A percentile compares a stretch with the other conserved stretches of the same genome.
These are phyloP conservation scores for Gymnopithys bicolor DNA, from an alignment of 2,797 vertebrate genomes.

Conservation along the genomic window DNA sequence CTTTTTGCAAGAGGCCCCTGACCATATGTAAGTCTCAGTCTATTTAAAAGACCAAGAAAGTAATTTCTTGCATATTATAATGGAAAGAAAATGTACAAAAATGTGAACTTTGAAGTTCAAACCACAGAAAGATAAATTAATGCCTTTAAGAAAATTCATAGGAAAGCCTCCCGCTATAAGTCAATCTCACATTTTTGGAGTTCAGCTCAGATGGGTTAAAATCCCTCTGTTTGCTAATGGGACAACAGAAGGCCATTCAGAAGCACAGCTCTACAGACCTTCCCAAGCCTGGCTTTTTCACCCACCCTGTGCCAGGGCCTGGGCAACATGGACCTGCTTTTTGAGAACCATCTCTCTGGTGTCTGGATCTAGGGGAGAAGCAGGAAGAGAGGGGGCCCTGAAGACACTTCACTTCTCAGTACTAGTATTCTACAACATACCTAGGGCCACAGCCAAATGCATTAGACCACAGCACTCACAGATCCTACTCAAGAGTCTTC, in stretches of 20 bases:
- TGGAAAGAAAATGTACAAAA: background rate
- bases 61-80: background rate
- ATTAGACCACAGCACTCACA: slow-evolving; percentile 51
- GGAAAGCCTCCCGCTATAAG: background rate
- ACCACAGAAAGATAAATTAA: background rate
- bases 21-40: background rate
- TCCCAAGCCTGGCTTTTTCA: background rate
- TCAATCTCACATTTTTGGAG: background rate
- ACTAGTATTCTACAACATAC: slow-evolving; percentile 3
- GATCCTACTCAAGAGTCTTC: slow-evolving; percentile 52
- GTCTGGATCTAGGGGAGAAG: background rate
- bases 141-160: slow-evolving; percentile 8
- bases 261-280: background rate
- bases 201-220: background rate
- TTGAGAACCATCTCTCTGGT: background rate
- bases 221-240: background rate
- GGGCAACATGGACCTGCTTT: background rate
- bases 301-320: background rate
- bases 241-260: background rate
- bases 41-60: slow-evolving; percentile 24
- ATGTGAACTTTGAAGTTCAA: slow-evolving; percentile 19
- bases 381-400: background rate
- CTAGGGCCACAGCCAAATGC: slow-evolving; percentile 60
- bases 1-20: background rate
- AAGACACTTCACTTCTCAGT: slow-evolving; percentile 11